These are phyloP conservation scores for Zaprionus lineosus DNA, from an alignment of 2,888 invertebrate genomes.

Conservation along the genomic window DNA sequence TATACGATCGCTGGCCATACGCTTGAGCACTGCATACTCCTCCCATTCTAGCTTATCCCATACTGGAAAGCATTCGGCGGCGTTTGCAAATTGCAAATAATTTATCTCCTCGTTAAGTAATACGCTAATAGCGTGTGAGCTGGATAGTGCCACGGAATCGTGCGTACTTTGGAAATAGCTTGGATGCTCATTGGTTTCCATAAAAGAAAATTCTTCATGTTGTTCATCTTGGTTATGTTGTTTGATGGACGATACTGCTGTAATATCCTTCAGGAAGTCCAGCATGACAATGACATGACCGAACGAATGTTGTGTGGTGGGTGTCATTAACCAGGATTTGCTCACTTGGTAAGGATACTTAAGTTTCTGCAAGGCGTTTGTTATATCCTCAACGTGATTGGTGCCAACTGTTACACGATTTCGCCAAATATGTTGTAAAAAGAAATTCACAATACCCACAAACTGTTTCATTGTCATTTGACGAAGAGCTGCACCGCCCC, in stretches of 20 bases:
- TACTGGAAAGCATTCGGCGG: slow-evolving; percentile 71
- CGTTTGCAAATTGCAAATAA: slow-evolving; percentile 54
- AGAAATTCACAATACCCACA: slow-evolving; percentile 76
- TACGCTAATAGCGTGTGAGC: slow-evolving; percentile 27
- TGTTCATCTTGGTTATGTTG: slow-evolving; percentile 8
- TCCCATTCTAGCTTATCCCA: slow-evolving; percentile 77
- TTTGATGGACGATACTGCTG: slow-evolving; percentile 36
- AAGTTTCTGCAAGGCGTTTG: slow-evolving; percentile 74
- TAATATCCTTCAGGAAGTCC: slow-evolving; percentile 79
- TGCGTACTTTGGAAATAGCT: slow-evolving; percentile 49
- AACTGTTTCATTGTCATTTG: slow-evolving; percentile 82
- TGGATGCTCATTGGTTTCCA: slow-evolving; percentile 49
- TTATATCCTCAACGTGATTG: slow-evolving; percentile 80
- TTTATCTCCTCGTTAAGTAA: slow-evolving; percentile 68
- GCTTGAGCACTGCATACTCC: slow-evolving; percentile 66
- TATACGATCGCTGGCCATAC: slow-evolving; percentile 60
- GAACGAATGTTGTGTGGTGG: slow-evolving; percentile 81
- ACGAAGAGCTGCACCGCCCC: slow-evolving; percentile 66
- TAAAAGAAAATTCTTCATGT: slow-evolving; percentile 50
- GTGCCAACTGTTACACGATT: slow-evolving; percentile 70
- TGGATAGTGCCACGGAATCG: slow-evolving; percentile 42
- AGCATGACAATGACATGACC: slow-evolving; percentile 79
- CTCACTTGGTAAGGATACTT: slow-evolving; percentile 80
- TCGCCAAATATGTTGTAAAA: slow-evolving; percentile 75
- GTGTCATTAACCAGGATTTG: slow-evolving; percentile 82